A percentile compares a stretch with the other conserved stretches of the same genome.
Conservation (phyloP, 2,888 invertebrate species). For the Lasioglossum morio region DNA sequence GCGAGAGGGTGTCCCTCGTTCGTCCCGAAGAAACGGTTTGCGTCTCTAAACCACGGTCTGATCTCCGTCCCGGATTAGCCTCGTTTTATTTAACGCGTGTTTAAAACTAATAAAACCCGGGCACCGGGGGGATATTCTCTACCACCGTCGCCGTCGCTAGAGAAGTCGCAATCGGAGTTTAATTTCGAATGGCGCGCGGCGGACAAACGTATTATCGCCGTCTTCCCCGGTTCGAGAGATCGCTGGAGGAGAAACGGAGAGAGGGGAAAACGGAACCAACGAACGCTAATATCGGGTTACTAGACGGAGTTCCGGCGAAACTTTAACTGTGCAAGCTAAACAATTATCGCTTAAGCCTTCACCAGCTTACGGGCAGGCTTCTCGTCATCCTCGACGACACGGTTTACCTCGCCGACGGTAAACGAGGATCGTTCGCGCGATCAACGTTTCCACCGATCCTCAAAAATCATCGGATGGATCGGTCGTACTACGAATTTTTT, state of each 20-base stretch:
- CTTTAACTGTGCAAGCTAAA: conserved; percentile 65
- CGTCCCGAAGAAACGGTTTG: conserved; percentile 56
- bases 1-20: conserved; percentile 45
- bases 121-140: conserved; percentile 10
- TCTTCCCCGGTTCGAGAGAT: conserved; percentile 32
- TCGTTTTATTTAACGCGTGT: conserved; percentile 84
- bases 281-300: conserved; percentile 67
- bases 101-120: conserved; percentile 83
- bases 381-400: conserved; percentile 35
- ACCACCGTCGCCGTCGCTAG: conserved; percentile 9
- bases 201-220: conserved; percentile 74
- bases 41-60: conserved; percentile 77
- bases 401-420: conserved; percentile 41
- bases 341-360: conserved; percentile 70
- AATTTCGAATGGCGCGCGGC: conserved; percentile 63
- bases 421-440: conserved; percentile 53
- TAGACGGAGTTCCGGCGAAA: conserved; percentile 62
- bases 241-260: neutral
- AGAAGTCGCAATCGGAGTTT: conserved; percentile 76
- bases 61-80: conserved; percentile 78
- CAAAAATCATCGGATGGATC: neutral
- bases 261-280: conserved; percentile 42
- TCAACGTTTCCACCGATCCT: conserved; percentile 30
- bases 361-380: conserved; percentile 51
- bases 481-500: neutral